Conservation (phyloP, 2,113 vertebrate genomes). For the Burhinus bistriatus region DNA sequence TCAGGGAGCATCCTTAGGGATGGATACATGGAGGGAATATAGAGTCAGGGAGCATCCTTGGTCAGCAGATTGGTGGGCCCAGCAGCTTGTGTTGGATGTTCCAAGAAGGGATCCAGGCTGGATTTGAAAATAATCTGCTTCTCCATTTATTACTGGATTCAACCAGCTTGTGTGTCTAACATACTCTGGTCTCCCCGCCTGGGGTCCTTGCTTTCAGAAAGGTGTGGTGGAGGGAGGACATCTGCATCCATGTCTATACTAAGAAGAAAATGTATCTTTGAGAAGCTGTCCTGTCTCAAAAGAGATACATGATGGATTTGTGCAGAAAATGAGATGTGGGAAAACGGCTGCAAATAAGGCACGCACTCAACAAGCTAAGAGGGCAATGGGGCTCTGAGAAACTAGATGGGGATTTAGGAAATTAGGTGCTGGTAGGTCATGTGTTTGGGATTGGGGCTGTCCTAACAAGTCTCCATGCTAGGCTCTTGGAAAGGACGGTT, state of each 20-base stretch:
- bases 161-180: neutral
- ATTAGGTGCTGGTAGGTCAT: neutral
- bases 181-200: neutral
- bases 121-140: neutral
- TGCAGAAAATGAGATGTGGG: neutral
- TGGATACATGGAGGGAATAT: rapidly evolving
- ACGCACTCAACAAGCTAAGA: neutral
- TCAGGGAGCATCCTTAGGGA: neutral
- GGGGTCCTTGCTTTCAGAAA: neutral
- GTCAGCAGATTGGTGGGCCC: neutral
- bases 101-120: neutral
- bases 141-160: neutral
- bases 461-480: neutral
- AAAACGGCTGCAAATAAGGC: neutral
- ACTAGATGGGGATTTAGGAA: neutral
- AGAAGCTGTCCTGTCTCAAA: neutral
- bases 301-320: neutral
- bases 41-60: neutral
- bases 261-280: neutral
- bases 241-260: no score
- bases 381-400: neutral
- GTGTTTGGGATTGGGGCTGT: neutral
- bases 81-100: neutral
- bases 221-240: neutral
- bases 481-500: neutral